A percentile compares a stretch with the other conserved stretches of the same genome.
These are phyloP conservation scores for Anthophora plumipes DNA, from an alignment of 2,888 invertebrate species.

Conservation along the genomic window DNA sequence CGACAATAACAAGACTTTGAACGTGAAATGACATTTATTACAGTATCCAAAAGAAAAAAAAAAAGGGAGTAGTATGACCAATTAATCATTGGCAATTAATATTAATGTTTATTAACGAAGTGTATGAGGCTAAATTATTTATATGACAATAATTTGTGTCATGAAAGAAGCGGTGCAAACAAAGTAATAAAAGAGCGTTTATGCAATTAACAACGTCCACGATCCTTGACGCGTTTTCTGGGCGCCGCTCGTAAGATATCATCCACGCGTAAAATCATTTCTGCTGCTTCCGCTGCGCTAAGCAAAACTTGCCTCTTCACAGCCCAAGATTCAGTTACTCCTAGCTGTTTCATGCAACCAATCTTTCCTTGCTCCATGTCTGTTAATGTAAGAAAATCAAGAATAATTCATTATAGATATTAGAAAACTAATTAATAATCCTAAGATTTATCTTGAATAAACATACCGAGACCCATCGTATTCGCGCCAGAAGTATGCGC, in stretches of 20 bases:
- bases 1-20: conserved; percentile 29
- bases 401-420: conserved; percentile 16
- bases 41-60: conserved; percentile 8
- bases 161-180: conserved; percentile 57
- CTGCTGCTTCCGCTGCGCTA: conserved; percentile 98
- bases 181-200: conserved; percentile 30
- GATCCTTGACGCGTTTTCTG: conserved; percentile 93
- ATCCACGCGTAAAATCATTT: conserved; percentile 99
- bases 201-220: conserved; percentile 90
- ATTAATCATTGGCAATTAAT: conserved; percentile 31
- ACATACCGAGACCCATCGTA: conserved; percentile 91
- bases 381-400: conserved; percentile 77
- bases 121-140: conserved; percentile 33
- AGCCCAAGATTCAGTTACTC: conserved; percentile 98
- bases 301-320: conserved; percentile 98
- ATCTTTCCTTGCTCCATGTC: conserved; percentile 96
- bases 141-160: conserved; percentile 41
- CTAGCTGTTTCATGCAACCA: conserved; percentile 95
- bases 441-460: not conserved
- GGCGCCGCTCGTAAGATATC: conserved; percentile 97
- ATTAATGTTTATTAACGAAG: conserved; percentile 40
- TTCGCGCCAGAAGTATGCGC: conserved; percentile 93
- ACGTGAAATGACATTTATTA: conserved; percentile 29
- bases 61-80: conserved; percentile 31
- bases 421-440: not conserved